Evolutionary conservation across 2,797 vertebrate genomes (phyloP), one percentile per base, ranked within the genome.

Genomic region (Melanotaenia maccullochi): DNA sequence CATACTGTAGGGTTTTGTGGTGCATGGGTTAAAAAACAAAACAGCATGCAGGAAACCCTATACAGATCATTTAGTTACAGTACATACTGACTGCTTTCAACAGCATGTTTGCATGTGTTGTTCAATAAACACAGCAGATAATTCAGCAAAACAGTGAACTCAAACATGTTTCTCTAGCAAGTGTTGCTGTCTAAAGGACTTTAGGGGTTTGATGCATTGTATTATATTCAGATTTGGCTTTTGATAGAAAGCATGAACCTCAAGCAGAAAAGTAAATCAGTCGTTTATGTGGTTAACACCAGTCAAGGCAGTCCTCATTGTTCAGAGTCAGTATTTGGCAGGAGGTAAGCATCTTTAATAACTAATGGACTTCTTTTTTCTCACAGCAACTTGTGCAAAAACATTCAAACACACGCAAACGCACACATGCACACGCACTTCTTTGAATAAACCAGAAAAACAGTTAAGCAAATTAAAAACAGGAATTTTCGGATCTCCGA

Each of bases 241-340:
- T 74, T 81, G 82, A 83, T 69, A 69, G 64, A 56, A 77, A 66
- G 64, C 61, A 61, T 73, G 71, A 76, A 87, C 81, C 75, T 35
- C 18, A 32, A 83, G 79, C 67, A 65, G 71, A 79, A 85, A 82
- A 83, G 75, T 87, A 78, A 88, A 72, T 87, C 83, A 87, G 80
- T 81, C 60, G 61, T 86, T 90, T 87, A 72, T 83, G 78, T 82
- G 79, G 82, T 91, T 90, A 86, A 88, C 78, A 87, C 86, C 44
- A 47, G 70, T 73, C 79, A 65, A 93, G 87, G 88, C 90, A 84
- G 59, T 82, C 63, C 16, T 79, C 66, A 71, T 73, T 80, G 76
- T 85, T 88, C 82, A 70, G 65, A 91, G 84, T 78, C 82, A 75
- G 84, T 70, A 44, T 90, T 93, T 94, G 92, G 91, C 92, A 90